These are phyloP conservation scores for Bellardia bayeri DNA, from an alignment of 2,888 invertebrate genomes.

Conservation along the genomic window DNA sequence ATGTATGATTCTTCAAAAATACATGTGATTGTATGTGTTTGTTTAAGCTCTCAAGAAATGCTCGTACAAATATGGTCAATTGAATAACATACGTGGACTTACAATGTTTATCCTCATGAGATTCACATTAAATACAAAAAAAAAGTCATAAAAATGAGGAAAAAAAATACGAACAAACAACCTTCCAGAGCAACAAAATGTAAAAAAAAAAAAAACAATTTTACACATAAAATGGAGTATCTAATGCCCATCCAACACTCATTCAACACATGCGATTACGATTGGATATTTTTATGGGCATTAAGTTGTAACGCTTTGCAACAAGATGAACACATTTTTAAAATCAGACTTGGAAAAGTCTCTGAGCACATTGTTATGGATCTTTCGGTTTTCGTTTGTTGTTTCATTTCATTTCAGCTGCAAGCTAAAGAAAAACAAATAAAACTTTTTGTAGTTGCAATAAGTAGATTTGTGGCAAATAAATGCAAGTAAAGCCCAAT, in stretches of 20 bases:
- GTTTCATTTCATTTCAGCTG: conserved; percentile 39
- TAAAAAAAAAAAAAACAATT: not conserved
- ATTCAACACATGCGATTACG: not conserved
- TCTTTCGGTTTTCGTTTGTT: conserved; percentile 34
- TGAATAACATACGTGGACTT: conserved; percentile 27
- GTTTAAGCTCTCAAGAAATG: conserved; percentile 6
- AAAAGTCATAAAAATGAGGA: conserved; percentile 2
- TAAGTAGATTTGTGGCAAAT: conserved; percentile 30
- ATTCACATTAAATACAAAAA: conserved; percentile 32
- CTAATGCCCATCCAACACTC: conserved; percentile 22
- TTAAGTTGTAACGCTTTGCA: conserved; percentile 34
- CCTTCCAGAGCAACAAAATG: conserved; percentile 12
- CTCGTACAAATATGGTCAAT: conserved; percentile 13
- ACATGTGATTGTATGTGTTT: not conserved
- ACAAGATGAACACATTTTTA: conserved; percentile 37
- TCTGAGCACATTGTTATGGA: conserved; percentile 39
- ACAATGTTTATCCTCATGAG: conserved; percentile 39
- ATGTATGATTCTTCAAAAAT: not conserved
- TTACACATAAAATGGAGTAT: conserved; percentile 31
- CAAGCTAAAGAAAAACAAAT: conserved; percentile 7
- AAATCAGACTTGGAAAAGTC: conserved; percentile 18
- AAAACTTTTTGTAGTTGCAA: conserved; percentile 17
- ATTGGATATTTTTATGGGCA: conserved; percentile 3
- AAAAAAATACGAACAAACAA: conserved; percentile 20
- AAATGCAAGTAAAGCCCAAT: not conserved